Evolutionary conservation across 2,113 vertebrate species (phyloP), one percentile per base, ranked within the genome.

Genomic region (Macrotus californicus): DNA sequence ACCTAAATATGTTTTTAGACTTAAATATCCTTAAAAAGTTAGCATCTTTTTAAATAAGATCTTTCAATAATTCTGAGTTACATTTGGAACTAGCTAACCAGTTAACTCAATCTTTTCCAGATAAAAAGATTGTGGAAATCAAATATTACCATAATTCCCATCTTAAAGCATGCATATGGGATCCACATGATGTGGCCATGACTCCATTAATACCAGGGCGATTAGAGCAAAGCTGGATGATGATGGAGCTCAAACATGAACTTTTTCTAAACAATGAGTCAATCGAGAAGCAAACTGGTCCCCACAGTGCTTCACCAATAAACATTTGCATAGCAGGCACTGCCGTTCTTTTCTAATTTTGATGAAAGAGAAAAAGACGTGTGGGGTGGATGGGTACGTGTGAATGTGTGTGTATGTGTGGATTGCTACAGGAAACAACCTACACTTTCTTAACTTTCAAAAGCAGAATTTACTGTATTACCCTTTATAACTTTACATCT

Each of bases 261-360:
- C 87, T 97, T 76, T 59, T 97, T 95, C 97, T 98, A 97, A 98
- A 98, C 94, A 97, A 94, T 85, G 96, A 97, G 86, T 93, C 94
- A 96, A 96, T 72, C 7, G 79, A 94, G 96, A 96, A 93, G 36
- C n/a, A 69, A 81, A 69, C 84, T 29, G 80, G 34, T 92, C 96
- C 81, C 96, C 50, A 50, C 24, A 6, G 95, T 9, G 8, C 89
- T 82, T 92, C 70, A 21, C 29, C 89, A 87, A 89, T 95, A 97
- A 97, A 97, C 89, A 96, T 94, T 98, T 95, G 92, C 0, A 0
- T 59, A 97, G 91, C 75, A 96, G 76, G 22, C 86, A 89, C 66
- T 59, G 90, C 66, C 64, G 76, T 75, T 93, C 84, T 97, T 97
- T 97, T 75, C 95, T 96, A 69, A 85, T 75, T 88, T 67, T 76